Percentiles rank a stretch among this genome's conserved stretches.
These are phyloP conservation scores for Rhagologus leucostigma DNA, from an alignment of 2,113 vertebrate species.

Conservation along the genomic window DNA sequence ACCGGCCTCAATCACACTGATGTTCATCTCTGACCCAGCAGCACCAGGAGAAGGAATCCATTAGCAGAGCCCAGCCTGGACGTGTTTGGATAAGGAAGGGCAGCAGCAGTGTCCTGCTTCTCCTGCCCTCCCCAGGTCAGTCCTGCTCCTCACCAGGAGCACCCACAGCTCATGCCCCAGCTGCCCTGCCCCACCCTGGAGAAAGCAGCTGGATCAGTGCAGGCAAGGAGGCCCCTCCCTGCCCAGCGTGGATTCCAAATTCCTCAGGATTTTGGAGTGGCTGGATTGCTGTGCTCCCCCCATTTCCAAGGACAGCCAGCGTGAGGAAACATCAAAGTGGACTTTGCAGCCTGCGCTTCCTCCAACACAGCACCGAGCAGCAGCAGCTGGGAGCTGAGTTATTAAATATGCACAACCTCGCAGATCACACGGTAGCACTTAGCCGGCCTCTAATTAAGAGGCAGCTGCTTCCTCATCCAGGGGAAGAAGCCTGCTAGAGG, in stretches of 20 bases:
- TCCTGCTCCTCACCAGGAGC: neutral
- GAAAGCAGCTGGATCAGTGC: neutral
- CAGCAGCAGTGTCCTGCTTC: neutral
- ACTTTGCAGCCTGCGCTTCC: neutral
- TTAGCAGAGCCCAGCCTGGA: neutral
- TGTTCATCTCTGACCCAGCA: neutral
- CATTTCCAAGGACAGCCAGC: neutral
- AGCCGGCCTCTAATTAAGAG: constrained; percentile 48
- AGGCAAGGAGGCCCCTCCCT: neutral
- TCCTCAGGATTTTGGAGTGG: neutral
- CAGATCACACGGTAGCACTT: constrained; percentile 23
- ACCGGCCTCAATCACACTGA: neutral
- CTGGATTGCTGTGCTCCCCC: neutral
- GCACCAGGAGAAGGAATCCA: neutral
- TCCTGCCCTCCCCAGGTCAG: neutral
- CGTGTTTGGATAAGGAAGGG: neutral
- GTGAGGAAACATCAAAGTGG: constrained; percentile 9
- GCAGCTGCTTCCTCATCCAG: constrained; percentile 5
- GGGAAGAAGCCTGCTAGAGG: neutral
- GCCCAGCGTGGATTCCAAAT: neutral
- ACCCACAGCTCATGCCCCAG: neutral
- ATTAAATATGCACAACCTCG: constrained; percentile 17
- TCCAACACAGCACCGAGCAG: neutral
- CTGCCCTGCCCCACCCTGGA: neutral
- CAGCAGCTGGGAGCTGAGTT: neutral